phyloP scores from a whole-genome alignment of 1,140 invertebrate species.

The Papilio helenus region DNA sequence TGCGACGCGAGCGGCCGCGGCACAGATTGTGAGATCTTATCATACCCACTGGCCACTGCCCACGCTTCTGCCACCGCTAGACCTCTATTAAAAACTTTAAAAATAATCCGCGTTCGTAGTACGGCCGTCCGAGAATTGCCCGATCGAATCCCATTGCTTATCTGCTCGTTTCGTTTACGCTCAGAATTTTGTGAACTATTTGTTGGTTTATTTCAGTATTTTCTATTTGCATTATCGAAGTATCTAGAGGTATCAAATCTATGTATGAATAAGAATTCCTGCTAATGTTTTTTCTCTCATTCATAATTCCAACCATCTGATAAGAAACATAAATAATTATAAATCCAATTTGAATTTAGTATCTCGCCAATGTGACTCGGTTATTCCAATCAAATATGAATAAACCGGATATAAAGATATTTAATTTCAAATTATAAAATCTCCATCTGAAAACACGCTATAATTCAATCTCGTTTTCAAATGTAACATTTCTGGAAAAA shows the following conservation, averaged over 20 bases:
- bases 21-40: constrained; percentile 63
- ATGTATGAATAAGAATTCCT: neutral
- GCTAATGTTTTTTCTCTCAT: neutral
- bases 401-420: constrained; percentile 20
- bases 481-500: constrained; percentile 81
- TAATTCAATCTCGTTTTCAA: constrained; percentile 76
- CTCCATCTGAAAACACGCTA: constrained; percentile 67
- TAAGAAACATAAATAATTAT: constrained; percentile 3
- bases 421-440: constrained; percentile 68
- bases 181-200: neutral
- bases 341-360: neutral
- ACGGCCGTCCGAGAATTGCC: neutral
- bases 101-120: constrained; percentile 7
- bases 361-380: neutral
- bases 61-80: constrained; percentile 66
- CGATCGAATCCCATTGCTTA: neutral
- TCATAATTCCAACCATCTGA: neutral
- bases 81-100: constrained; percentile 54
- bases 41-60: constrained; percentile 67
- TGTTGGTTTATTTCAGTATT: neutral
- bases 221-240: neutral
- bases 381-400: neutral
- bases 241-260: neutral
- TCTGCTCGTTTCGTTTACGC: neutral
- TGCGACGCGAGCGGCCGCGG: constrained; percentile 57